A percentile compares a stretch with the other conserved stretches of the same genome.
These are phyloP conservation scores for Aspidoscelis tigris DNA, from an alignment of 2,113 vertebrate species.

Conservation along the genomic window DNA sequence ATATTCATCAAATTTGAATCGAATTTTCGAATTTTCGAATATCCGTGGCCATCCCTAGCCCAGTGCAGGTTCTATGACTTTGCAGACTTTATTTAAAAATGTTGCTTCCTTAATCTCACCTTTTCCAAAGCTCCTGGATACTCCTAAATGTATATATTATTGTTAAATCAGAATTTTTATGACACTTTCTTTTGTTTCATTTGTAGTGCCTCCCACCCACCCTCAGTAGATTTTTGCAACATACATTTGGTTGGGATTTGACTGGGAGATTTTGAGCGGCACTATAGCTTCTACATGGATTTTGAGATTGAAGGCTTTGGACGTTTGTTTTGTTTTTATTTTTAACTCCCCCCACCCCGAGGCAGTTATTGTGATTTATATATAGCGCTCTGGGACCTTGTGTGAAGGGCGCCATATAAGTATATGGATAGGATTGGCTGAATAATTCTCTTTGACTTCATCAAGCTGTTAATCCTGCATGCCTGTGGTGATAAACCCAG, in stretches of 20 bases:
- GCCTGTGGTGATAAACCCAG: conserved; percentile 84
- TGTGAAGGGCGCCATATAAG: conserved; percentile 45
- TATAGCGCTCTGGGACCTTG: conserved; percentile 42
- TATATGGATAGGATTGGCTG: conserved; percentile 55
- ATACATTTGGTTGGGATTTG: background rate
- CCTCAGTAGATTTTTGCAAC: background rate
- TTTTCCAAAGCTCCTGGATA: background rate
- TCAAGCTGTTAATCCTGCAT: conserved; percentile 80
- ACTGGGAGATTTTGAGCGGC: background rate
- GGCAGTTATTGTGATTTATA: background rate
- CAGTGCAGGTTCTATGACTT: background rate
- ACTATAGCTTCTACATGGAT: background rate
- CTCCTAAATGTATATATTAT: background rate
- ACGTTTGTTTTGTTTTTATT: conserved; percentile 16
- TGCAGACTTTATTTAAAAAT: background rate
- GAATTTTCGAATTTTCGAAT: too few relatives aligned
- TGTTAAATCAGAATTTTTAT: accelerated
- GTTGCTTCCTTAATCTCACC: background rate
- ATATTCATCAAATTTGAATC: too few relatives aligned
- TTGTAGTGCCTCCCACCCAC: background rate
- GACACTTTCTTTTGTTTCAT: background rate
- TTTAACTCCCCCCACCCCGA: conserved; percentile 26
- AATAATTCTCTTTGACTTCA: conserved; percentile 84
- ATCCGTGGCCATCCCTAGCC: too few relatives aligned
- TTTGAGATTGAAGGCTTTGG: conserved; percentile 28